A percentile compares a stretch with the other conserved stretches of the same genome.
These are phyloP conservation scores for Sebastiscus albofasciatus DNA, from an alignment of 2,797 vertebrate species.

Conservation along the genomic window DNA sequence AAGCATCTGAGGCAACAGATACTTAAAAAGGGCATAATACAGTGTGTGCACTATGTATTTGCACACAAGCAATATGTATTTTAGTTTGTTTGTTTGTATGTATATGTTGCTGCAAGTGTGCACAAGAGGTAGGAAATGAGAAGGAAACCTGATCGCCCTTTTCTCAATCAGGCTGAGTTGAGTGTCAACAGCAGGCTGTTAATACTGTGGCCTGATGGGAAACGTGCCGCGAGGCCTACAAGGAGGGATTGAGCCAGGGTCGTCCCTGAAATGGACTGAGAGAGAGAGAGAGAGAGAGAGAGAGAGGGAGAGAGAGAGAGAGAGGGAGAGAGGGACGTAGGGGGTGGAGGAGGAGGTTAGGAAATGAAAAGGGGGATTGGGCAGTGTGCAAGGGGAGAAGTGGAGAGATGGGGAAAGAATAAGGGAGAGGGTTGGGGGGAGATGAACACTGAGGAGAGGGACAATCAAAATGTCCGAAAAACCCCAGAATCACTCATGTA, in stretches of 20 bases:
- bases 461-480: slow-evolving; percentile 67
- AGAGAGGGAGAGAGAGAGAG: neutral
- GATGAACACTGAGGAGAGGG: slow-evolving; percentile 36
- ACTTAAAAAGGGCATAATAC: neutral
- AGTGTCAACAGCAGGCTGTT: slow-evolving; percentile 81
- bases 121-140: slow-evolving; percentile 49
- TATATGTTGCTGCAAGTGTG: slow-evolving; percentile 4
- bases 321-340: slow-evolving; percentile 11
- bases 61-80: slow-evolving; percentile 7
- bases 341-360: neutral
- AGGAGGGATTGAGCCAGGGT: slow-evolving; percentile 72
- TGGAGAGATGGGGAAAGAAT: slow-evolving; percentile 18
- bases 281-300: neutral
- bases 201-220: slow-evolving; percentile 82
- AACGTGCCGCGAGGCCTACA: slow-evolving; percentile 76
- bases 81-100: slow-evolving; percentile 10
- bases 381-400: slow-evolving; percentile 11
- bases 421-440: slow-evolving; percentile 3
- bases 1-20: neutral
- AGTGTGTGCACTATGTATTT: neutral
- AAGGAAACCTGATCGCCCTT: slow-evolving; percentile 51
- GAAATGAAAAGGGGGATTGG: slow-evolving; percentile 47
- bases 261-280: slow-evolving; percentile 57
- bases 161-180: slow-evolving; percentile 59
- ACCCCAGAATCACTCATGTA: slow-evolving; percentile 43